Conservation (phyloP, 1,140 invertebrate species). For the Drosophila pachea region DNA sequence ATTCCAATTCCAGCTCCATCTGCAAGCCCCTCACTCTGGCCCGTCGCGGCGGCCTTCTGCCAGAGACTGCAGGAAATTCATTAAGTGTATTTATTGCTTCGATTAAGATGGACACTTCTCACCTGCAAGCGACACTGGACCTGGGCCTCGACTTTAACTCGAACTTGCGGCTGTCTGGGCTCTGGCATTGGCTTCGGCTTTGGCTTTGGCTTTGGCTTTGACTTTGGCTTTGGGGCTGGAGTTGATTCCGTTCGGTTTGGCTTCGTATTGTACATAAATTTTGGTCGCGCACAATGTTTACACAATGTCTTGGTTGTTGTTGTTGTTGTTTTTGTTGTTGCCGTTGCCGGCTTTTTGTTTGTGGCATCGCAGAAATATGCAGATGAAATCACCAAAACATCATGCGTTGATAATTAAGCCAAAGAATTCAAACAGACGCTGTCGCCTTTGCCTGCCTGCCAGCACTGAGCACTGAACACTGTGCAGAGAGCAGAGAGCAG, state of each 20-base stretch:
- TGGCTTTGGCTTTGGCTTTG: conserved; percentile 6
- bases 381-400: conserved; percentile 75
- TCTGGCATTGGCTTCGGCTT: conserved; percentile 20
- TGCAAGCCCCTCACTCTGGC: not conserved
- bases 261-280: conserved; percentile 68
- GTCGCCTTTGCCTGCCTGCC: conserved; percentile 41
- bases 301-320: conserved; percentile 62
- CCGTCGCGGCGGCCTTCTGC: conserved; percentile 28
- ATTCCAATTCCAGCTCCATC: not conserved
- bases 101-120: conserved; percentile 77
- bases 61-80: conserved; percentile 72
- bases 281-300: conserved; percentile 71
- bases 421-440: conserved; percentile 67
- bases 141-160: conserved; percentile 27
- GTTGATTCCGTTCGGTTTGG: conserved; percentile 13
- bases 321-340: conserved; percentile 38
- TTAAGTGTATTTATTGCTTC: conserved; percentile 78
- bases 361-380: conserved; percentile 58
- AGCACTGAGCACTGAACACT: too few species aligned
- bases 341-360: conserved; percentile 12
- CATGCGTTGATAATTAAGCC: conserved; percentile 75
- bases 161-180: not conserved
- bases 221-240: not conserved
- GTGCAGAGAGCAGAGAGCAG: too few species aligned
- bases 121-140: conserved; percentile 60